Evolutionary conservation across 2,888 invertebrate genomes (phyloP).

Genomic region (Eupithecia pulchellata): DNA sequence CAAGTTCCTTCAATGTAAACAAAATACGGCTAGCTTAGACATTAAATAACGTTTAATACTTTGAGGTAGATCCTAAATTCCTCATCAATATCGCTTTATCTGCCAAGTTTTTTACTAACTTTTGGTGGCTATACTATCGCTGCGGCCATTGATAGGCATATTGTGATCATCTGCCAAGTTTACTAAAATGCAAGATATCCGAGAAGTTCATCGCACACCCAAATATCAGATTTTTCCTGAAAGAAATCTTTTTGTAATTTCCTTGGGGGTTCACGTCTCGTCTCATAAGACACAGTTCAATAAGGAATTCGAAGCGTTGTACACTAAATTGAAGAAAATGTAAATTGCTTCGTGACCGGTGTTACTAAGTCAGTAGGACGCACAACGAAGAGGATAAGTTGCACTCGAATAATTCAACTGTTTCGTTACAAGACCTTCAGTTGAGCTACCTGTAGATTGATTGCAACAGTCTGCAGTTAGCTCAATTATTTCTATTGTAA

Average conservation of each 20-base stretch:
- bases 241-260: slow-evolving; percentile 27
- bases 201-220: slow-evolving; percentile 13
- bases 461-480: no score
- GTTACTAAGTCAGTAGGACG: slow-evolving; percentile 35
- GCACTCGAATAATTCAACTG: not conserved
- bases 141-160: no score
- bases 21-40: no score
- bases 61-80: no score
- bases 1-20: no score
- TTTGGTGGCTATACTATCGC: no score
- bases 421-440: no score
- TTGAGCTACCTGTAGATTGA: no score
- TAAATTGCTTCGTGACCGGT: slow-evolving; percentile 73
- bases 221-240: slow-evolving; percentile 14
- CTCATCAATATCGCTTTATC: not conserved
- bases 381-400: slow-evolving; percentile 22
- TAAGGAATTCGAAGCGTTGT: slow-evolving; percentile 71
- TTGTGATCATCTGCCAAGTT: no score
- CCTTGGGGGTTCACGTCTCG: slow-evolving; percentile 31
- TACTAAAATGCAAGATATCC: not conserved
- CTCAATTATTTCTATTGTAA: no score
- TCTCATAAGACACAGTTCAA: slow-evolving; percentile 60
- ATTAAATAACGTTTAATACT: no score
- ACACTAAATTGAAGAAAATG: slow-evolving; percentile 81
- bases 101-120: not conserved